phyloP scores from a whole-genome alignment of 2,797 vertebrate genomes.

The Brachymystax lenok region DNA sequence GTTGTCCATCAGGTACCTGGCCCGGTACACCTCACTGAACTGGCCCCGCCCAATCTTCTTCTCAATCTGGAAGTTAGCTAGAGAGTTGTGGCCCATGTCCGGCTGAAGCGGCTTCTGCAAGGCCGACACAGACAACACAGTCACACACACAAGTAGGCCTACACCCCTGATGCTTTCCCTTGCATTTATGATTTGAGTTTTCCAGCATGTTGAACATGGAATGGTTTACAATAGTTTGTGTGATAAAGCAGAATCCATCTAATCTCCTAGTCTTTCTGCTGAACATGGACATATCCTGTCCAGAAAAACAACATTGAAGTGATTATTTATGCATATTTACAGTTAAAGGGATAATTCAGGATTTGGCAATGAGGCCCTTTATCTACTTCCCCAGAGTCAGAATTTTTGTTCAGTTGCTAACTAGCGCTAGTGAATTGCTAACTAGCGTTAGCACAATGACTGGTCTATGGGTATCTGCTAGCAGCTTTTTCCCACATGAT shows the following conservation, averaged over 20 bases:
- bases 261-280: neutral
- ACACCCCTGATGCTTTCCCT: neutral
- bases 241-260: neutral
- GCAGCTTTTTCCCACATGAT: too few relatives aligned
- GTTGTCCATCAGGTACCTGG: slow-evolving; percentile 88
- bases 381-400: too few relatives aligned
- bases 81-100: slow-evolving; percentile 91
- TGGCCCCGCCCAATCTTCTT: slow-evolving; percentile 97
- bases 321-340: neutral
- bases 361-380: too few relatives aligned
- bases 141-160: neutral
- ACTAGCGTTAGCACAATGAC: too few relatives aligned
- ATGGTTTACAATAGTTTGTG: neutral
- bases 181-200: neutral
- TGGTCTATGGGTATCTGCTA: too few relatives aligned
- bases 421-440: too few relatives aligned
- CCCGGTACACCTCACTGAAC: slow-evolving; percentile 97
- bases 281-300: neutral
- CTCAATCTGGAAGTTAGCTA: slow-evolving; percentile 94
- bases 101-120: slow-evolving; percentile 89
- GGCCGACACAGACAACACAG: neutral
- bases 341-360: neutral
- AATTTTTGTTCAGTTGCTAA: too few relatives aligned
- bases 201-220: neutral
- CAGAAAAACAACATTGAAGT: neutral